These are phyloP conservation scores for Ephydatia muelleri DNA, from an alignment of 37 sponge, comb jelly and placozoan genomes.

Conservation along the genomic window DNA sequence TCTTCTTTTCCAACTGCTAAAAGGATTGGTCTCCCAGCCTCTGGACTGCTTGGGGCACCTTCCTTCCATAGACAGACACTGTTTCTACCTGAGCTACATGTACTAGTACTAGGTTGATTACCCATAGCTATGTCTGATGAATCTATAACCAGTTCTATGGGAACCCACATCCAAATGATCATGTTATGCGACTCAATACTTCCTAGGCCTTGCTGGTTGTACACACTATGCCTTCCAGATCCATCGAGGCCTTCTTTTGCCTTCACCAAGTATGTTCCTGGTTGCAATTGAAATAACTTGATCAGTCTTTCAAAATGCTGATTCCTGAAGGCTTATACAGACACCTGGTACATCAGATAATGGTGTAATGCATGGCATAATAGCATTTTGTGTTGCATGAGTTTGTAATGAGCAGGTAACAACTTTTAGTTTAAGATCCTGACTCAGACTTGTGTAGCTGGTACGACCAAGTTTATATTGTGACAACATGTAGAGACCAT, in stretches of 20 bases:
- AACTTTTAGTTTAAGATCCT: neutral
- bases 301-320: neutral
- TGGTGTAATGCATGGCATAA: neutral
- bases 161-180: too few species aligned
- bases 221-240: neutral
- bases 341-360: neutral
- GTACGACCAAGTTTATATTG: neutral
- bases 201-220: too few species aligned
- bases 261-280: neutral
- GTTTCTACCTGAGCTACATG: too few species aligned
- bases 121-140: too few species aligned
- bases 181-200: too few species aligned
- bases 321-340: neutral
- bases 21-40: neutral
- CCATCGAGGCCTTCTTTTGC: neutral
- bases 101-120: too few species aligned
- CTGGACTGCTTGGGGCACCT: neutral
- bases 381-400: constrained; percentile 1
- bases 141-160: too few species aligned
- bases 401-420: constrained; percentile 1
- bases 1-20: neutral
- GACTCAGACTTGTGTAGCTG: neutral
- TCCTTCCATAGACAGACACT: too few species aligned
- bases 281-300: neutral
- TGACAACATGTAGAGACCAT: neutral